Percentiles rank a stretch among this genome's conserved stretches.
Conservation (phyloP, 1,140 invertebrate species). For the Nixonia krombeini region DNA sequence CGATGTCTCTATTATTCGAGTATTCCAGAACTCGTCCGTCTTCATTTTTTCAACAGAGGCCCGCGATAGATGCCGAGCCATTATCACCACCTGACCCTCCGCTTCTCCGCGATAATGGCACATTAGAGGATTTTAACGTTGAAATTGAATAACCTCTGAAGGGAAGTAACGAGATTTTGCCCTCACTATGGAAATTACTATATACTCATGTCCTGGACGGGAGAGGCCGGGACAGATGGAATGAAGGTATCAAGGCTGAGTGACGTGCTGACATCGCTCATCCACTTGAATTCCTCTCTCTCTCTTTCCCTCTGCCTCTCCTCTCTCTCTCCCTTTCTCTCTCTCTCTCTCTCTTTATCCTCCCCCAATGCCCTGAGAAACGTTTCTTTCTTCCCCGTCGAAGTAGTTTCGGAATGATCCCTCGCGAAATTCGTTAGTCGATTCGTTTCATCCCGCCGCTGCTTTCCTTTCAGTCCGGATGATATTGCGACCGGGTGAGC, state of each 20-base stretch:
- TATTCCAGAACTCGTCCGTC: slow-evolving; percentile 5
- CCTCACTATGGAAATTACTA: slow-evolving; percentile 59
- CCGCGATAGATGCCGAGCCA: slow-evolving; percentile 48
- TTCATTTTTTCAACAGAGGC: slow-evolving; percentile 2
- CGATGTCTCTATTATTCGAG: background rate
- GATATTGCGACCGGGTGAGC: slow-evolving; percentile 7
- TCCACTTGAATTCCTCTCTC: slow-evolving; percentile 23
- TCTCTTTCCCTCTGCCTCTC: slow-evolving; percentile 46
- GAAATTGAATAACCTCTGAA: slow-evolving; percentile 67
- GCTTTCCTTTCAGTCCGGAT: slow-evolving; percentile 20
- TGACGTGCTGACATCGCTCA: slow-evolving; percentile 60
- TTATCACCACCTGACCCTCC: slow-evolving; percentile 44
- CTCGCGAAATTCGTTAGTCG: too few relatives aligned
- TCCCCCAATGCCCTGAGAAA: too few relatives aligned
- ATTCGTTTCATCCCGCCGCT: too few relatives aligned
- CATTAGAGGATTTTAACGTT: slow-evolving; percentile 68
- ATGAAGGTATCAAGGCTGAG: slow-evolving; percentile 64
- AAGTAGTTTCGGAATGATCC: too few relatives aligned
- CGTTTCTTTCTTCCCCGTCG: too few relatives aligned
- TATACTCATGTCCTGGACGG: slow-evolving; percentile 24
- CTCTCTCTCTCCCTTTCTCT: slow-evolving; percentile 9
- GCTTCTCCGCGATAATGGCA: slow-evolving; percentile 60
- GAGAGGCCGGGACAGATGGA: slow-evolving; percentile 56
- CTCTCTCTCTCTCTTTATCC: slow-evolving; percentile 21
- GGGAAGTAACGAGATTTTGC: slow-evolving; percentile 63